phyloP scores from a whole-genome alignment of 2,888 invertebrate species.

The Dorcus parallelipipedus region DNA sequence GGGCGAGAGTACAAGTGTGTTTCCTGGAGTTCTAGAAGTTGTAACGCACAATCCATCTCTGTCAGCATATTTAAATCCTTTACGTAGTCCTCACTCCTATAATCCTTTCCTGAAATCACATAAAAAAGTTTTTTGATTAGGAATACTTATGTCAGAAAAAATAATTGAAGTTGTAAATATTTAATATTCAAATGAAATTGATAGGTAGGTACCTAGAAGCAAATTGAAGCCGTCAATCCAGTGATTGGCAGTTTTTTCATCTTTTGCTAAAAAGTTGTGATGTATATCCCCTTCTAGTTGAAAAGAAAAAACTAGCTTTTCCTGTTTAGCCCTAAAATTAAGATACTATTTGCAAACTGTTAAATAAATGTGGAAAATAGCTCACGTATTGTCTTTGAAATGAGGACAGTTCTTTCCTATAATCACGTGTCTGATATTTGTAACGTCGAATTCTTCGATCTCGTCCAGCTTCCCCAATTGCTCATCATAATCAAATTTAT shows the following conservation, averaged over 20 bases:
- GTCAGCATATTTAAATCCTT: constrained; percentile 39
- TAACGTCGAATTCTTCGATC: constrained; percentile 25
- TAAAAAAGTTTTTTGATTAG: too few species aligned
- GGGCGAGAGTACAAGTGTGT: constrained; percentile 38
- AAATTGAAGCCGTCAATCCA: constrained; percentile 44
- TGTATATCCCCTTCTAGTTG: constrained; percentile 35
- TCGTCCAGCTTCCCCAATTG: constrained; percentile 11
- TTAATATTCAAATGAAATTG: background rate
- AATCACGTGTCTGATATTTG: constrained; percentile 39
- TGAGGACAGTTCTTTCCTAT: constrained; percentile 42
- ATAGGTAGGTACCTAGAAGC: constrained; percentile 33
- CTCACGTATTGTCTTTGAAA: constrained; percentile 36
- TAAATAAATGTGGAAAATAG: constrained; percentile 5
- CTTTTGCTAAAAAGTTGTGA: constrained; percentile 41
- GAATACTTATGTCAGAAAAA: too few species aligned
- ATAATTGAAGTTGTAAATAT: too few species aligned
- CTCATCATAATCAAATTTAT: constrained; percentile 24
- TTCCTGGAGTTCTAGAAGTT: constrained; percentile 43
- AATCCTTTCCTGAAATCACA: constrained; percentile 22
- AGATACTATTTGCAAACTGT: background rate
- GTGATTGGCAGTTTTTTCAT: constrained; percentile 35
- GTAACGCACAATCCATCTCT: constrained; percentile 42
- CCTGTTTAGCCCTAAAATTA: constrained; percentile 26
- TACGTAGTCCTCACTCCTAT: constrained; percentile 36
- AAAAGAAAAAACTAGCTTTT: constrained; percentile 38